Conservation (phyloP, 2,113 vertebrate genomes). For the Otocyon megalotis region DNA sequence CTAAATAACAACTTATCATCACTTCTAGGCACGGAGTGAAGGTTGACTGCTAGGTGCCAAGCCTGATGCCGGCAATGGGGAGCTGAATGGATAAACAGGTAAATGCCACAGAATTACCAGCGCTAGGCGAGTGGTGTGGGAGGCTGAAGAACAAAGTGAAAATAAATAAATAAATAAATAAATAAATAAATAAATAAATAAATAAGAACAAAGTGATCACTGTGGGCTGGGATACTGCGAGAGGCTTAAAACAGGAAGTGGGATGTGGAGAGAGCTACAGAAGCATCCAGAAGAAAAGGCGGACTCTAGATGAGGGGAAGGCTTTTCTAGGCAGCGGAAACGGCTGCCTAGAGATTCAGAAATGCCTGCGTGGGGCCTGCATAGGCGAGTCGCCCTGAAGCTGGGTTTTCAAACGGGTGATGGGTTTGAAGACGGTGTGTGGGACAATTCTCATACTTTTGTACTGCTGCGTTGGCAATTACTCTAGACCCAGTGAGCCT, state of each 20-base stretch:
- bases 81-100: neutral
- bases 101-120: neutral
- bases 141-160: conserved; percentile 58
- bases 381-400: neutral
- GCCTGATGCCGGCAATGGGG: neutral
- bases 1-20: neutral
- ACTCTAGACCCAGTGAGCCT: neutral
- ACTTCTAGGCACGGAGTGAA: neutral
- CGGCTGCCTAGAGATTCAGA: neutral
- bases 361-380: neutral
- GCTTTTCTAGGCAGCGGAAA: neutral
- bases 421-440: neutral
- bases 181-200: no score
- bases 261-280: neutral
- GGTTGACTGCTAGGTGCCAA: neutral
- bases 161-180: no score
- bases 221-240: neutral
- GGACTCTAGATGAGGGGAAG: neutral
- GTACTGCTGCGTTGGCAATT: neutral
- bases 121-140: neutral
- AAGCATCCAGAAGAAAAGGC: conserved; percentile 11
- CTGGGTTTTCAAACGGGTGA: neutral
- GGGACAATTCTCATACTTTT: neutral
- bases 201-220: conserved; percentile 56
- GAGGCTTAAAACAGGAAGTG: neutral